These are phyloP conservation scores for Dissostichus mawsoni DNA, from an alignment of 2,113 vertebrate species.

Conservation along the genomic window DNA sequence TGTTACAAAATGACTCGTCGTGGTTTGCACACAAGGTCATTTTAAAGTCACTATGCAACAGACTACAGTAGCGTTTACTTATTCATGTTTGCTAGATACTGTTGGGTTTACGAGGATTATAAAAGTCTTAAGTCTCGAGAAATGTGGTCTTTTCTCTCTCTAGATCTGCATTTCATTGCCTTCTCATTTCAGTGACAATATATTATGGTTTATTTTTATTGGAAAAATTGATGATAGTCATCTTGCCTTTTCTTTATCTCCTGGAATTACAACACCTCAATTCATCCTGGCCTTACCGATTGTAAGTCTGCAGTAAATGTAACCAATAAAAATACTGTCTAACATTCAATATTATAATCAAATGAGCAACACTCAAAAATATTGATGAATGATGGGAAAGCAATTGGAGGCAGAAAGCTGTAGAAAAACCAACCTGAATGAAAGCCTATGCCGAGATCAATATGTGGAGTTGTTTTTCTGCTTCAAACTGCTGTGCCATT, in stretches of 20 bases:
- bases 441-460: not conserved
- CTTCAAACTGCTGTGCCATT: not conserved
- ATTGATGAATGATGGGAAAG: not conserved
- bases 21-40: conserved; percentile 9
- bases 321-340: not conserved
- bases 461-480: not conserved
- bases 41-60: conserved; percentile 7
- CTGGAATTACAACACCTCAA: not conserved
- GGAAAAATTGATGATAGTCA: not conserved
- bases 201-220: not conserved
- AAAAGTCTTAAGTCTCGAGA: not conserved
- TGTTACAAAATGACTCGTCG: not conserved
- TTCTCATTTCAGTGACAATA: not conserved
- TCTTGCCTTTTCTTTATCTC: not conserved
- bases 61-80: not conserved
- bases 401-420: not conserved
- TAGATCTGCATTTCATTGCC: not conserved
- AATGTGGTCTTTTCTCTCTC: not conserved
- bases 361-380: not conserved
- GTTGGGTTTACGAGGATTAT: not conserved
- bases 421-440: not conserved
- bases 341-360: not conserved
- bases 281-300: not conserved
- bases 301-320: not conserved
- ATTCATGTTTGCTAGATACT: not conserved